Base-by-base conservation (phyloP, 2,888 invertebrate species). In the Pyralis farinalis region DNA sequence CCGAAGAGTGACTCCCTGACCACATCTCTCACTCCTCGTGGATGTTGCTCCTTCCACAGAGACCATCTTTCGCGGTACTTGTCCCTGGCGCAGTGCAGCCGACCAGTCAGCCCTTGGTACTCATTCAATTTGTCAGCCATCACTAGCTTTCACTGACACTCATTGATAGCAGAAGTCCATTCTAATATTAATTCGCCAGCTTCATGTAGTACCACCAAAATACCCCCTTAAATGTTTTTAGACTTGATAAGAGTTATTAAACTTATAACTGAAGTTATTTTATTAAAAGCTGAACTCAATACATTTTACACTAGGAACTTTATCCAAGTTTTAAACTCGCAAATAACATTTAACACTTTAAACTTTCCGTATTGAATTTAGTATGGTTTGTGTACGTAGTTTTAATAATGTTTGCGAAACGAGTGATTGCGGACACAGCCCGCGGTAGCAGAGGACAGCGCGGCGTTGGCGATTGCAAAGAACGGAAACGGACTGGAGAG, bases 71-170 rank as follows among this genome's bases (percentile, higher is more conserved):
- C 94, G 41, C 90, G 91, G 27, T 93, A 82, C 41, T 86, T 86
- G 50, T 95, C 94, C 34, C 94, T 90, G 47, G 91, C 84, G 11
- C 90, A 90, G 63, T 96, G 96, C 20, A 94, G 68, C 12, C 94
- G 90, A 5, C 96, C 96, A 1, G 92, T 75, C 37, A 93, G 79
- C 0, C 96, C 96, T 69, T 95, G 93, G 70, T 96, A 96, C 55
- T 95, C 94, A 61, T 94, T 91, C 39, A 96, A 75, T 72, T 96
- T 96, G 53, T 96, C 95, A 63, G 93, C 93, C 93, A 93, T 93
- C 53, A 25, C n/a, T 1, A 25, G n/a, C 25, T 25, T 25, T 8
- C 7, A 16, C 16, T 3, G 16, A 16, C 16, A 16, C 16, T 16
- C 16, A 16, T 16, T 4, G 16, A 16, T 16, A n/a, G n/a, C n/a